Evolutionary conservation across 2,113 vertebrate species (phyloP).

Genomic region (Atherinomorus stipes): DNA sequence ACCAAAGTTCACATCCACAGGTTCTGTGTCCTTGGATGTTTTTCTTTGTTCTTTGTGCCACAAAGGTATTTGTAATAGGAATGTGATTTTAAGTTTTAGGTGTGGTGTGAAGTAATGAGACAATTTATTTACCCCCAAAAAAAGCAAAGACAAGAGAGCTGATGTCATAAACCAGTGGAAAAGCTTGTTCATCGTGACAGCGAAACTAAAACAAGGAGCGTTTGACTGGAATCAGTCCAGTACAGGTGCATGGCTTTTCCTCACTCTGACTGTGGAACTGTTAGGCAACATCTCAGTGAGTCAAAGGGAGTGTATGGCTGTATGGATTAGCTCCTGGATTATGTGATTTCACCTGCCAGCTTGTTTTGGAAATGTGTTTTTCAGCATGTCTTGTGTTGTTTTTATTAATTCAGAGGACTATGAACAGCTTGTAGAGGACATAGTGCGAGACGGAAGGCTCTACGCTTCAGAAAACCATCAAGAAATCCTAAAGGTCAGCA

Average conservation of each 20-base stretch:
- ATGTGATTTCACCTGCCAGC: constrained; percentile 7
- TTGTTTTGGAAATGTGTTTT: background rate
- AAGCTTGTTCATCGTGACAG: background rate
- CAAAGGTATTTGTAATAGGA: background rate
- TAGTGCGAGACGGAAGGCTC: constrained; percentile 94
- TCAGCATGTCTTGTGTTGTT: background rate
- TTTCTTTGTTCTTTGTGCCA: no score
- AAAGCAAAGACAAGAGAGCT: background rate
- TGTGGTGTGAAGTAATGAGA: no score
- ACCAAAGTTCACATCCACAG: no score
- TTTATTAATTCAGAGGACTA: constrained; percentile 89
- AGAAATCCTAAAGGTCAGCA: constrained; percentile 95
- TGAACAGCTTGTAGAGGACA: constrained; percentile 97
- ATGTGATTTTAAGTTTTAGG: no score
- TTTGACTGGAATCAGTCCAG: background rate
- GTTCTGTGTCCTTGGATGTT: no score
- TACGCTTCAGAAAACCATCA: constrained; percentile 98
- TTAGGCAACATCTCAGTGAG: background rate
- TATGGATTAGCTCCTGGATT: background rate
- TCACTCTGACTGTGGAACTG: background rate
- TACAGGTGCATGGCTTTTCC: background rate
- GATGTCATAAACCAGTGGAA: background rate
- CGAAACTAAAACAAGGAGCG: background rate
- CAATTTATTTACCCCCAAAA: background rate
- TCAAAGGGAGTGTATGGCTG: constrained; percentile 1